phyloP scores from a whole-genome alignment of 2,888 invertebrate genomes.

The Entomobrya proxima region DNA sequence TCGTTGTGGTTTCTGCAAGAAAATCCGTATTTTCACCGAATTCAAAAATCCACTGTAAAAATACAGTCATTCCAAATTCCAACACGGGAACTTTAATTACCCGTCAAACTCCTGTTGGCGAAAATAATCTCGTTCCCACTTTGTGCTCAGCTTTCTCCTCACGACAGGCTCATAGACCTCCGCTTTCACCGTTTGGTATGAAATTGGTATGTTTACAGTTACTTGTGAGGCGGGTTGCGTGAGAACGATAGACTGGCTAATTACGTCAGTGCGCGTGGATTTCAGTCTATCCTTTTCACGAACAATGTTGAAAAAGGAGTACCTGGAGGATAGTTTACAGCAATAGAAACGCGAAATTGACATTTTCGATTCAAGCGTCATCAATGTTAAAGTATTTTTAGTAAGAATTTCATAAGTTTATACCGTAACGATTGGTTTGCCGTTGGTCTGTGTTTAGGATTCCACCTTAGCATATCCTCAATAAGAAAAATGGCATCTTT shows the following conservation, averaged over 20 bases:
- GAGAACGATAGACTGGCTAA: constrained; percentile 73
- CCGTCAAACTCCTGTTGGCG: constrained; percentile 72
- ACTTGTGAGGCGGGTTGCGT: constrained; percentile 73
- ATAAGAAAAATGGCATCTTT: constrained; percentile 89
- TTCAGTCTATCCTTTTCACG: constrained; percentile 66
- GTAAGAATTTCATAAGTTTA: background rate
- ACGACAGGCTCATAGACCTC: constrained; percentile 74
- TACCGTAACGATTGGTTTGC: constrained; percentile 92
- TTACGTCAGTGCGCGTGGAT: constrained; percentile 67
- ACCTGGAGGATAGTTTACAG: constrained; percentile 55
- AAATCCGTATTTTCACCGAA: background rate
- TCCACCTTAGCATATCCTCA: constrained; percentile 92
- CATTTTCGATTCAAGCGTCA: constrained; percentile 10
- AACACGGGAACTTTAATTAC: constrained; percentile 47
- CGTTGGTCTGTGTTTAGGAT: constrained; percentile 93
- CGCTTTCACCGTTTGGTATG: constrained; percentile 72
- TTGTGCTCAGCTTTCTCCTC: constrained; percentile 70
- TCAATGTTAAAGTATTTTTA: background rate
- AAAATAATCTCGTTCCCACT: constrained; percentile 73
- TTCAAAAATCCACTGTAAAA: background rate
- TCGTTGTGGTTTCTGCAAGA: constrained; percentile 71
- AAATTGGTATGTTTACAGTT: constrained; percentile 72
- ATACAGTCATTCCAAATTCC: background rate
- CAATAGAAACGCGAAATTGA: background rate
- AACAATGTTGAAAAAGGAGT: constrained; percentile 74